phyloP scores from a whole-genome alignment of 1,140 invertebrate species.

The Steinernema khuongi region DNA sequence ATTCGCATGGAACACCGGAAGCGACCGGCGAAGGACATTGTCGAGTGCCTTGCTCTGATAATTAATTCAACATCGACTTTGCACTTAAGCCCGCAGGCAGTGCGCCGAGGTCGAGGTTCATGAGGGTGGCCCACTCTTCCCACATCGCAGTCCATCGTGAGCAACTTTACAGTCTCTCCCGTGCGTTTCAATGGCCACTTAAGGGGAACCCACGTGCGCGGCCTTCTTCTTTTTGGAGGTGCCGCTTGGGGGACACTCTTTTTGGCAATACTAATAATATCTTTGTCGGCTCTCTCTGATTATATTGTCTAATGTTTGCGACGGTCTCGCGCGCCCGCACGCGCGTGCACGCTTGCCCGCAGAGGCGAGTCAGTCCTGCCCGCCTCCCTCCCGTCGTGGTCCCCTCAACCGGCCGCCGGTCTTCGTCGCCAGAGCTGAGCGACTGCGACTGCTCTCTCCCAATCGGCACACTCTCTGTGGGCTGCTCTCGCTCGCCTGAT shows the following conservation, averaged over 20 bases:
- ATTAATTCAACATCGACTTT: neutral
- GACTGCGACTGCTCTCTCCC: neutral
- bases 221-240: too few species aligned
- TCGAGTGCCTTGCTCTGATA: neutral
- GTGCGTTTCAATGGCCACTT: too few species aligned
- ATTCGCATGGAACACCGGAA: neutral
- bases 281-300: neutral
- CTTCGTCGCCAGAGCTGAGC: neutral
- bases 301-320: neutral
- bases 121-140: neutral
- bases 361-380: neutral
- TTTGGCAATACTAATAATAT: neutral
- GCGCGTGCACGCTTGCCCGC: neutral
- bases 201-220: too few species aligned
- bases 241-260: neutral
- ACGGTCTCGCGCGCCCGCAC: constrained; percentile 11
- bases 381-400: neutral
- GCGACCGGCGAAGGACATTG: too few species aligned
- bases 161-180: neutral
- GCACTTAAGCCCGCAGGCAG: neutral
- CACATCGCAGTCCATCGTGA: neutral
- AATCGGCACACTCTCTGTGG: neutral
- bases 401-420: constrained; percentile 14
- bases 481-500: neutral
- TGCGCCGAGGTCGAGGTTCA: neutral